Conservation (phyloP, 2,797 vertebrate species). For the Cuculus canorus region DNA sequence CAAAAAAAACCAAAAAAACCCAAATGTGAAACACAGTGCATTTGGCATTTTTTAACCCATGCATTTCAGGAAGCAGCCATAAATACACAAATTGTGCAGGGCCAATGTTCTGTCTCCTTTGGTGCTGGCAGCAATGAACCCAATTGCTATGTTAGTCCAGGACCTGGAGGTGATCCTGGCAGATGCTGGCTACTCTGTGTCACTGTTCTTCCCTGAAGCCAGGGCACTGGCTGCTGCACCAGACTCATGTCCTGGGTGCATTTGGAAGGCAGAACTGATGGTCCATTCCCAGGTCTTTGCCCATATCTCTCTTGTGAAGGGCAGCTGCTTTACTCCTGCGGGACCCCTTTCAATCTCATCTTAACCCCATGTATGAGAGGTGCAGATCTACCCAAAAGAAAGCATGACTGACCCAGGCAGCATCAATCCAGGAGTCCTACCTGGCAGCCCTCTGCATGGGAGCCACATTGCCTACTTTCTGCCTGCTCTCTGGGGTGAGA, state of each 20-base stretch:
- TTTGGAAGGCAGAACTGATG: background rate
- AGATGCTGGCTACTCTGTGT: background rate
- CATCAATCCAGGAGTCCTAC: background rate
- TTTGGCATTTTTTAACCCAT: background rate
- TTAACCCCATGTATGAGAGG: background rate
- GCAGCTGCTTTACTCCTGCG: background rate
- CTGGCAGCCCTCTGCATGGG: background rate
- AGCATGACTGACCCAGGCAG: accelerated
- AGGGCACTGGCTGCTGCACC: background rate
- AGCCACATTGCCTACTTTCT: background rate
- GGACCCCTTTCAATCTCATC: background rate
- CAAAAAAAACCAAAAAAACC: too few relatives aligned
- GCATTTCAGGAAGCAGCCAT: background rate
- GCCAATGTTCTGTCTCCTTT: background rate
- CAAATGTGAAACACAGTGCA: too few relatives aligned
- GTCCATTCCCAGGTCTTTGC: background rate
- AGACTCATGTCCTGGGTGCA: accelerated
- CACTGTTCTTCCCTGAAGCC: background rate
- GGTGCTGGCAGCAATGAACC: background rate
- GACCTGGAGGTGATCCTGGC: background rate
- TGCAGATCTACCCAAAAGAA: background rate
- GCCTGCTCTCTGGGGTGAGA: background rate
- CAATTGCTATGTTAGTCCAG: background rate
- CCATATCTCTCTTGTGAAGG: background rate
- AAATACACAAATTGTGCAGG: background rate